Base-by-base conservation (phyloP, 1,140 invertebrate genomes). In the Octopus bimaculoides region DNA sequence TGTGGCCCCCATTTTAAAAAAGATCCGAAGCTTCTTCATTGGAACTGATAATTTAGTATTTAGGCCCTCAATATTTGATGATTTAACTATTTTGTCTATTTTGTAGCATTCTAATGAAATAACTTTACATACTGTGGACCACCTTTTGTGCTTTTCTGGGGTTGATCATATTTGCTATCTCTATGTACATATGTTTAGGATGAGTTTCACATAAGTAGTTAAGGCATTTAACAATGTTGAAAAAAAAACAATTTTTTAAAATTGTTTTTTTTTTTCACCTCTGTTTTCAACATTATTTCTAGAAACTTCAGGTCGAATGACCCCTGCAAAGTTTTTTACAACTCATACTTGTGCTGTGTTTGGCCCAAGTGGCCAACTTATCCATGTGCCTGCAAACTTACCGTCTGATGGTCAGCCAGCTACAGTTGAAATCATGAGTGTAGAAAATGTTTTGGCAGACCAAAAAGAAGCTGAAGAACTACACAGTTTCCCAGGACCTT, bases 311-410 rank as follows among this genome's bases (percentile, higher is more conserved):
- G 93, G 94, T 81, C 91, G 95, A 81, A 91, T 95, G 89, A 96
- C 95, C 7, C 95, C 95, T 66, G 93, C 93, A 77, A 95, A 95
- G 89, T 96, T 93, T 90, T 92, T 93, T 26, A 94, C 93, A 54
- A 94, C 95, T 41, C 95, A 96, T 87, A 89, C 93, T 78, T 87
- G 86, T 78, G 90, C 91, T 90, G 91, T 91, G 54, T 92, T 93
- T 84, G 92, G 94, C 76, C 90, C 92, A 10, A 92, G 92, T 81
- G 94, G 94, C 74, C 92, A 94, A 84, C 86, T 96, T 77, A 87
- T 96, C 75, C 92, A 93, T 83, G 92, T 95, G 69, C 90, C 93
- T 77, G 92, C 94, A 7, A 92, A 93, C 86, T 93, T 93, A 87
- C 94, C 94, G 75, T 90, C 92, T 77, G 94, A 95, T 87, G 95